Evolutionary conservation across 2,888 invertebrate genomes (phyloP).

Genomic region (Odontomyia ornata): DNA sequence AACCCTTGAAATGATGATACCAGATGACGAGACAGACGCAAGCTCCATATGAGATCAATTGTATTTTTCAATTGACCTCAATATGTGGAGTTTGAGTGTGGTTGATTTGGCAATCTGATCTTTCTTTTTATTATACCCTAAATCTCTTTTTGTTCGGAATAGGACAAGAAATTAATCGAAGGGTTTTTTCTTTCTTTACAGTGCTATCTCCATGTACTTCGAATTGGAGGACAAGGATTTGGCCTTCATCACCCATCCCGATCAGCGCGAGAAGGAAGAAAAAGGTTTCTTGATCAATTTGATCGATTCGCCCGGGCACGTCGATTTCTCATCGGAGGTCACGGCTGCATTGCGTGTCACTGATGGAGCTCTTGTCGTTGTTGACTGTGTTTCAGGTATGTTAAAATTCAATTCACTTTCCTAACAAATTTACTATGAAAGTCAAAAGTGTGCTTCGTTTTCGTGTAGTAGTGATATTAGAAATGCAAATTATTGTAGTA

Average conservation of each 20-base stretch:
- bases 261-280: slow-evolving; percentile 89
- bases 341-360: slow-evolving; percentile 99
- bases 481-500: no score
- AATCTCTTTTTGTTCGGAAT: neutral
- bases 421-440: no score
- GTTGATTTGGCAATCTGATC: slow-evolving; percentile 51
- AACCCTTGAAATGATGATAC: slow-evolving; percentile 52
- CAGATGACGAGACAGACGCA: slow-evolving; percentile 54
- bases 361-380: slow-evolving; percentile 99
- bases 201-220: slow-evolving; percentile 99
- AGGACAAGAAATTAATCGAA: no score
- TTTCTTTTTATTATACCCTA: neutral
- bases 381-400: slow-evolving; percentile 98
- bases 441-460: no score
- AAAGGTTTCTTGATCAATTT: slow-evolving; percentile 99
- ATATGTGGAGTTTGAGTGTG: slow-evolving; percentile 39
- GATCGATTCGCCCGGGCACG: slow-evolving; percentile 99
- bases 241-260: slow-evolving; percentile 88
- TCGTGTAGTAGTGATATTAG: no score
- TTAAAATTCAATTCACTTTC: neutral
- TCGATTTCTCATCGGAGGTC: slow-evolving; percentile 99
- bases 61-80: slow-evolving; percentile 49
- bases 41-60: slow-evolving; percentile 32
- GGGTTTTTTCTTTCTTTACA: slow-evolving; percentile 62
- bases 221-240: slow-evolving; percentile 95